Percentiles rank a stretch among this genome's conserved stretches.
These are phyloP conservation scores for Pogonognathellus flavescens DNA, from an alignment of 1,140 invertebrate genomes.

Conservation along the genomic window DNA sequence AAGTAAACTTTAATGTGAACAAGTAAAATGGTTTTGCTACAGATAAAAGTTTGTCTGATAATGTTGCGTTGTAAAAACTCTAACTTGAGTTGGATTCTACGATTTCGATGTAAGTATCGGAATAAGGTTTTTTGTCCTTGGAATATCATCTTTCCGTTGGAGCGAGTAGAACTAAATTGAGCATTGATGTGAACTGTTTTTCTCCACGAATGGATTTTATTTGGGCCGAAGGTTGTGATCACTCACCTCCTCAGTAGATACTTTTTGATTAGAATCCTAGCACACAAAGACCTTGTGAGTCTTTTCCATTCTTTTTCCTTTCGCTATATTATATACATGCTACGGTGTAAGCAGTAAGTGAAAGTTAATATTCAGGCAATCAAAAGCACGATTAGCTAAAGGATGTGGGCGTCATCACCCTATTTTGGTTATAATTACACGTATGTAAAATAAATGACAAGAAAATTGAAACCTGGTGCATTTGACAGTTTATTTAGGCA, in stretches of 20 bases:
- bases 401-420: too few species aligned
- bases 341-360: too few species aligned
- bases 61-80: not conserved
- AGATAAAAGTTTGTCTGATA: not conserved
- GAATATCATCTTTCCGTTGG: slow-evolving; percentile 21
- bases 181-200: slow-evolving; percentile 26
- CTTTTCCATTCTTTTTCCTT: slow-evolving; percentile 1
- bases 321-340: not conserved
- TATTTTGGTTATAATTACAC: too few species aligned
- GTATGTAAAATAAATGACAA: too few species aligned
- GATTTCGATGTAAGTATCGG: not conserved
- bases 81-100: not conserved
- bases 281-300: not conserved
- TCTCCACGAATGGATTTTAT: slow-evolving; percentile 27
- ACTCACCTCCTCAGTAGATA: slow-evolving; percentile 1
- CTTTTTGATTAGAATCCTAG: not conserved
- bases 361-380: too few species aligned
- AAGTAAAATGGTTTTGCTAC: slow-evolving; percentile 7
- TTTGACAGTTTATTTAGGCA: too few species aligned
- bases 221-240: slow-evolving; percentile 41
- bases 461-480: too few species aligned
- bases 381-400: too few species aligned
- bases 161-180: slow-evolving; percentile 8
- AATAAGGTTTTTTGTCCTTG: slow-evolving; percentile 14
- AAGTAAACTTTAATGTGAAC: slow-evolving; percentile 22